A percentile compares a stretch with the other conserved stretches of the same genome.
phyloP scores from a whole-genome alignment of 2,797 vertebrate species.

The Phalanger gymnotis region DNA sequence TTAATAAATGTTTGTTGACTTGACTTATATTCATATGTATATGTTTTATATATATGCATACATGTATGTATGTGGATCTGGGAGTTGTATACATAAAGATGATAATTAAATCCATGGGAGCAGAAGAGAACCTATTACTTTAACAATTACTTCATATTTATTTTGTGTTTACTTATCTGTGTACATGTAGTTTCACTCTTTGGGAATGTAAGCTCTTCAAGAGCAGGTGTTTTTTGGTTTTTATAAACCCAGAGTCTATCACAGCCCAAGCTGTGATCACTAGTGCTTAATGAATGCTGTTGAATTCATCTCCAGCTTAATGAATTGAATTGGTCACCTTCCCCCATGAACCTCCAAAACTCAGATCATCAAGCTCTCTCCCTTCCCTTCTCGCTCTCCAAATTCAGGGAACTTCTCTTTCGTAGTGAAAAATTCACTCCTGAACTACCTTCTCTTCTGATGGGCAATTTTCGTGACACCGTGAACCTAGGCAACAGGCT shows the following conservation, averaged over 20 bases:
- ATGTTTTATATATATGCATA: neutral
- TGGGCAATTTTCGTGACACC: conserved; percentile 6
- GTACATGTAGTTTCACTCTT: neutral
- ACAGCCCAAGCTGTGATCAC: neutral
- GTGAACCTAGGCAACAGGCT: neutral
- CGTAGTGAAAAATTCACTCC: neutral
- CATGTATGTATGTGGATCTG: neutral
- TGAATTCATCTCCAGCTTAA: neutral
- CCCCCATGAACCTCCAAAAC: neutral
- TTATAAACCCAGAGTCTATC: neutral
- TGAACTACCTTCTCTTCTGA: neutral
- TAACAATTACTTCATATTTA: neutral
- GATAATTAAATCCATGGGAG: neutral
- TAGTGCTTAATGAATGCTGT: neutral
- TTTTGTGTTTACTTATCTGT: neutral
- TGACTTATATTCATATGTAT: neutral
- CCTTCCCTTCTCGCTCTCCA: neutral
- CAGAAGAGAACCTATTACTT: neutral
- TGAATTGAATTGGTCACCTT: neutral
- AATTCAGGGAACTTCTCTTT: neutral
- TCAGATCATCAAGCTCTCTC: neutral
- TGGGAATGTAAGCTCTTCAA: neutral
- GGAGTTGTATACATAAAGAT: neutral
- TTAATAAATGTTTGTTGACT: neutral
- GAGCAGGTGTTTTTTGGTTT: neutral